Percentiles rank a stretch among this genome's conserved stretches.
Evolutionary conservation across 2,113 vertebrate species (phyloP).

Genomic region (Aythya baeri): DNA sequence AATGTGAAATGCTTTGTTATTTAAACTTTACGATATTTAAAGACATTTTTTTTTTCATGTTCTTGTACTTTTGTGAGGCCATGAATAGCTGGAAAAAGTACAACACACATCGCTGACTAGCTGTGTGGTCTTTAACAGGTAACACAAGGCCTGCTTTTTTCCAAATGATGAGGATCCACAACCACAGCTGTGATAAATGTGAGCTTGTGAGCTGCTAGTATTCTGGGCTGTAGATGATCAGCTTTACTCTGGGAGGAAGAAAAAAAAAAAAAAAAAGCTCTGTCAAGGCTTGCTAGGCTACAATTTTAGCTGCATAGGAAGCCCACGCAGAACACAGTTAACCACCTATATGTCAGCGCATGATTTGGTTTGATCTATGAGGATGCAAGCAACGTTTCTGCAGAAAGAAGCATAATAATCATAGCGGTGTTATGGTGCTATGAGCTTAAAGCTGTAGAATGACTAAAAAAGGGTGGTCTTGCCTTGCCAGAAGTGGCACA

Average conservation of each 20-base stretch:
- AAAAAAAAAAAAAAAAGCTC: background rate
- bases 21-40: conserved; percentile 32
- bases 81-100: background rate
- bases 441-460: background rate
- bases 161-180: background rate
- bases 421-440: background rate
- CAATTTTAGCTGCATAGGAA: background rate
- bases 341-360: background rate
- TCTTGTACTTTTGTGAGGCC: background rate
- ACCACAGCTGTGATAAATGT: background rate
- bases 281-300: background rate
- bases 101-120: background rate
- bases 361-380: background rate
- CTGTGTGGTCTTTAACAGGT: conserved; percentile 24
- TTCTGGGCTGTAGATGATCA: background rate
- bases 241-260: background rate
- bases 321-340: background rate
- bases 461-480: background rate
- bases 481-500: background rate
- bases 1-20: background rate
- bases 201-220: background rate
- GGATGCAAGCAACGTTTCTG: background rate
- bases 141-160: background rate
- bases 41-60: conserved; percentile 6
- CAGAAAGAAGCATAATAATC: background rate